A percentile compares a stretch with the other conserved stretches of the same genome.
Evolutionary conservation across 1,140 invertebrate genomes (phyloP).

Genomic region (Araneus ventricosus): DNA sequence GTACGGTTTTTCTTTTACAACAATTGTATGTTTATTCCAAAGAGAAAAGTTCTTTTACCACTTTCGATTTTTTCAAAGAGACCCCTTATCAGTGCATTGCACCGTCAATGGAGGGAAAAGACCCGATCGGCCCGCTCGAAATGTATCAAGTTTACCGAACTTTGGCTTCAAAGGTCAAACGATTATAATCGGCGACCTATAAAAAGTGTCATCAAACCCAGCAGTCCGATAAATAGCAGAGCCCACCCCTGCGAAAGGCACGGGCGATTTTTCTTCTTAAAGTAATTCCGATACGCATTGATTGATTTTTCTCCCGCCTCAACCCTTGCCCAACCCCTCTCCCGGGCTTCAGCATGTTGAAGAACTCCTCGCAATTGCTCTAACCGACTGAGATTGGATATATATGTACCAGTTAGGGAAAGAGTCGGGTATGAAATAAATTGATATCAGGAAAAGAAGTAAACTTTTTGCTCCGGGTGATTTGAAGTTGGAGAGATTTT

Average conservation of each 20-base stretch:
- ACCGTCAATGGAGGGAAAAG: neutral
- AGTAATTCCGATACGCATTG: constrained; percentile 72
- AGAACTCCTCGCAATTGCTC: constrained; percentile 63
- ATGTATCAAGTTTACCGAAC: neutral
- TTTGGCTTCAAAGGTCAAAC: constrained; percentile 48
- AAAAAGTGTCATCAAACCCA: constrained; percentile 69
- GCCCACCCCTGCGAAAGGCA: constrained; percentile 9
- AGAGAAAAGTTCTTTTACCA: neutral
- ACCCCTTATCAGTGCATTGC: neutral
- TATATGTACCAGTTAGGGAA: constrained; percentile 67
- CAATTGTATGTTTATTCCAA: no score
- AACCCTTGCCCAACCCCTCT: neutral
- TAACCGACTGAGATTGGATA: constrained; percentile 70
- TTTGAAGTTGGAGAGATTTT: constrained; percentile 59
- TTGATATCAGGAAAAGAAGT: constrained; percentile 64
- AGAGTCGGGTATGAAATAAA: constrained; percentile 67
- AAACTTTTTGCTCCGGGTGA: constrained; percentile 69
- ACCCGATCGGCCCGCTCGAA: neutral
- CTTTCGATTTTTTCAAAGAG: neutral
- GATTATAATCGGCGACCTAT: constrained; percentile 54
- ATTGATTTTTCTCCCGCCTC: constrained; percentile 58
- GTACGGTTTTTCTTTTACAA: no score
- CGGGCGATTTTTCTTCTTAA: constrained; percentile 57
- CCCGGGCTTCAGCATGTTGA: constrained; percentile 25
- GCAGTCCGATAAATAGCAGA: constrained; percentile 63